Base-by-base conservation (phyloP, 2,888 invertebrate species). In the Calephelis perditalis region DNA sequence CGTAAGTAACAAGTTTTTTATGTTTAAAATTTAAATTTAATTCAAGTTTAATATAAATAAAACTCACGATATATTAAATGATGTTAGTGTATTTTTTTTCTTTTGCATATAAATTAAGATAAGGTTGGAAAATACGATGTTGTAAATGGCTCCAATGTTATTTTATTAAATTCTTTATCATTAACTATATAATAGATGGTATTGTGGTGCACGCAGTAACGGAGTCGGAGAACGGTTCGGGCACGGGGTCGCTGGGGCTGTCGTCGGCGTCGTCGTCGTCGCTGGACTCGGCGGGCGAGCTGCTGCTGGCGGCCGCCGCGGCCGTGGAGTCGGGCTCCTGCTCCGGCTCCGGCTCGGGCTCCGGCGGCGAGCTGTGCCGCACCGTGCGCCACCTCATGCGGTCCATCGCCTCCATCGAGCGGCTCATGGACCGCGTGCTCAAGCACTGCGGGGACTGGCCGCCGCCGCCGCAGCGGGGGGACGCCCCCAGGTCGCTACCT, bases 351-450 rank as follows among this genome's bases (percentile, higher is more conserved):
- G 67, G 62, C 15, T 63, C 65, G 35, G 63, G 60, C 7, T 40
- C 61, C 54, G 59, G 58, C 11, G 58, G 58, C 12, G 59, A 55
- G 57, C 77, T 86, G 60, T 81, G 85, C 71, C 73, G 80, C 37
- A 82, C 86, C 0, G 85, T 87, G 40, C 62, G 84, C 0, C 83
- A 83, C 49, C 81, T 88, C 26, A 86, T 88, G 85, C 68, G 82
- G 15, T 87, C 86, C 57, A 87, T 88, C 58, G 85, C 88, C 0
- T 79, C 84, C n/a, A 86, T 88, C 4, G 89, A 89, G 74, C 62
- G 86, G 43, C 78, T 88, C 8, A 89, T 89, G 89, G 88, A 89
- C 69, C 69, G 82, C 3, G 86, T 89, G 65, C 69, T 88, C 55
- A 73, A 77, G 62, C 86, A 86, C 58, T 85, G 84, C 62, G 84